Evolutionary conservation across 2,113 vertebrate genomes (phyloP), one percentile per base, ranked within the genome.

Genomic region (Antidorcas marsupialis): DNA sequence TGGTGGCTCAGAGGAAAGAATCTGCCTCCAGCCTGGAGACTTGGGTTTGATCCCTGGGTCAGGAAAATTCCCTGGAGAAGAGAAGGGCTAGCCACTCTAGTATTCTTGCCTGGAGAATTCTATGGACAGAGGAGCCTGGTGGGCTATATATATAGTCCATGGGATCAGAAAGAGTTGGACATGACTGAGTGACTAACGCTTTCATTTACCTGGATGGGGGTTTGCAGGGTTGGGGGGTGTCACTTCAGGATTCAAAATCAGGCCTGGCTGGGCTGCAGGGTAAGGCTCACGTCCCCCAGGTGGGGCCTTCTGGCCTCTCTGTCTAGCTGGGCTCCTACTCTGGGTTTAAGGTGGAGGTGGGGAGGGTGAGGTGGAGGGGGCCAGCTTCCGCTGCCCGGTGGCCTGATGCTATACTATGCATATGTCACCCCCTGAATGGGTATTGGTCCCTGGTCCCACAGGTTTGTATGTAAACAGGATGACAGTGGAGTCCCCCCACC

Each of bases 221-320:
- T 6, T 30, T 30, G 60, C 14, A 3, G 60, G 6, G 60, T 1
- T 1, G 14, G 8, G 23, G n/a, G 17, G 30, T 79, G 92, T 94
- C 87, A 97, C 87, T 87, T 96, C 52, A 94, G 91, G 93, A 97
- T 97, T 95, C 92, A 91, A 81, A 88, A 82, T 52, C 81, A 74
- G 89, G 55, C 94, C 53, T 89, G 67, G 55, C 52, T 8, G 43
- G 62, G 89, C 86, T 90, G 11, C 16, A 74, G 53, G 17, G 39
- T 39, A 45, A 93, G 94, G 89, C 50, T 9, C 14, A 23, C 52
- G 17, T 53, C 74, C 74, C 52, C 16, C 45, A 76, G 45, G 89
- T 9, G 12, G 60, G 79, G 74, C 33, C 43, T 47, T 78, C 79
- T 81, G 88, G 67, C 74, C 23, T 81, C 57, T 90, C 33, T 57